Evolutionary conservation across 53 echinoderm and acorn worm species (phyloP).

Genomic region (Echinometra lucunter): DNA sequence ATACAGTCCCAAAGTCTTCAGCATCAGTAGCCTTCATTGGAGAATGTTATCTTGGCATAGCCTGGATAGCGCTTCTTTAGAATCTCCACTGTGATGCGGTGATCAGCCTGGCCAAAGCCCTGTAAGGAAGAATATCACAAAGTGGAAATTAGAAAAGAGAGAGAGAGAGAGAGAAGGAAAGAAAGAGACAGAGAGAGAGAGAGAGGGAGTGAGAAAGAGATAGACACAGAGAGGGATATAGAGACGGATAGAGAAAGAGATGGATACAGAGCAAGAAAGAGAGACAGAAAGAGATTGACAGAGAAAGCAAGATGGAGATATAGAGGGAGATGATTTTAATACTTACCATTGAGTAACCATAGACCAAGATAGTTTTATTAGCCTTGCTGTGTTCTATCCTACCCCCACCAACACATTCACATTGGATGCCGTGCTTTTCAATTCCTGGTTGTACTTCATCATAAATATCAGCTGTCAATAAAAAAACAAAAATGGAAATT

Average conservation of each 20-base stretch:
- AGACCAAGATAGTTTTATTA: slow-evolving; percentile 77
- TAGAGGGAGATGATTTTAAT: too few species aligned
- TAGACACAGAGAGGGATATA: neutral
- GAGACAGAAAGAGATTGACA: neutral
- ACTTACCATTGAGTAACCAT: slow-evolving; percentile 95
- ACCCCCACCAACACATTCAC: slow-evolving; percentile 86
- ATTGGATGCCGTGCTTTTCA: slow-evolving; percentile 54
- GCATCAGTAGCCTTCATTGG: slow-evolving; percentile 87
- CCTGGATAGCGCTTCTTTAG: slow-evolving; percentile 81
- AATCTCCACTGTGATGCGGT: slow-evolving; percentile 77
- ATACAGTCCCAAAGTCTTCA: neutral
- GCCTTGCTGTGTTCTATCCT: slow-evolving; percentile 83
- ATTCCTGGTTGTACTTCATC: slow-evolving; percentile 75
- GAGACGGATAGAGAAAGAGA: neutral
- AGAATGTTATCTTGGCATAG: slow-evolving; percentile 84
- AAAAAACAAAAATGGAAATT: neutral
- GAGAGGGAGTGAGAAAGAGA: neutral
- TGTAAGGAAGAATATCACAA: slow-evolving; percentile 23
- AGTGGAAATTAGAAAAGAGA: neutral
- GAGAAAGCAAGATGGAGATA: too few species aligned
- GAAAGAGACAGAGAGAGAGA: neutral
- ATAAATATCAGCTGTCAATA: slow-evolving; percentile 84
- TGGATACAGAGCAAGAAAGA: too few species aligned
- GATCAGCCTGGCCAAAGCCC: slow-evolving; percentile 94
- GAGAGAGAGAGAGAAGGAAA: neutral